A percentile compares a stretch with the other conserved stretches of the same genome.
Conservation (phyloP, 2,797 vertebrate genomes). For the Bryconaethiops microstoma region DNA sequence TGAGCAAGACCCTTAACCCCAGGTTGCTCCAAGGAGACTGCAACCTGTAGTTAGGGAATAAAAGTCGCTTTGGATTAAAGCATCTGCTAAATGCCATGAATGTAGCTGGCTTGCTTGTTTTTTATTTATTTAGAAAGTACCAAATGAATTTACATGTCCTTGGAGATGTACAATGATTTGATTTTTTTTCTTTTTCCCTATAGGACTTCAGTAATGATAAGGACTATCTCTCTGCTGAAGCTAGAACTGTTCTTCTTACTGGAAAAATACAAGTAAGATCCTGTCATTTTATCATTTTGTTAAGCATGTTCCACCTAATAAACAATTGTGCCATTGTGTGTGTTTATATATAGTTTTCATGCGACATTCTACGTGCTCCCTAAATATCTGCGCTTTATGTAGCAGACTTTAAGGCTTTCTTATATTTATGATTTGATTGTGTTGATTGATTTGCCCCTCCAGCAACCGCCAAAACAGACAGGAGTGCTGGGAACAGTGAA, state of each 20-base stretch:
- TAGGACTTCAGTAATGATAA: slow-evolving; percentile 97
- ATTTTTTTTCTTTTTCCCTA: slow-evolving; percentile 3
- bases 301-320: not conserved
- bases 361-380: no score
- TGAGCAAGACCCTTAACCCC: no score
- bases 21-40: no score
- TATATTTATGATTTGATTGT: no score
- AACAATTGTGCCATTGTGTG: not conserved
- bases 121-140: not conserved
- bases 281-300: not conserved
- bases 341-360: not conserved
- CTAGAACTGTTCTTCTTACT: slow-evolving; percentile 89
- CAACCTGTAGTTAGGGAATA: no score
- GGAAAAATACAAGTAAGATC: slow-evolving; percentile 86
- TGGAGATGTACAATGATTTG: no score
- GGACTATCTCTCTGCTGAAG: slow-evolving; percentile 91
- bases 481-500: slow-evolving; percentile 93
- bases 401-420: no score
- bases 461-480: slow-evolving; percentile 87
- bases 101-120: not conserved
- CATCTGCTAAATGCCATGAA: no score
- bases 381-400: no score
- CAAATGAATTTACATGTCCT: no score
- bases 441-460: not conserved
- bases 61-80: no score